A percentile compares a stretch with the other conserved stretches of the same genome.
Evolutionary conservation across 2,797 vertebrate genomes (phyloP).

Genomic region (Zalophus californianus): DNA sequence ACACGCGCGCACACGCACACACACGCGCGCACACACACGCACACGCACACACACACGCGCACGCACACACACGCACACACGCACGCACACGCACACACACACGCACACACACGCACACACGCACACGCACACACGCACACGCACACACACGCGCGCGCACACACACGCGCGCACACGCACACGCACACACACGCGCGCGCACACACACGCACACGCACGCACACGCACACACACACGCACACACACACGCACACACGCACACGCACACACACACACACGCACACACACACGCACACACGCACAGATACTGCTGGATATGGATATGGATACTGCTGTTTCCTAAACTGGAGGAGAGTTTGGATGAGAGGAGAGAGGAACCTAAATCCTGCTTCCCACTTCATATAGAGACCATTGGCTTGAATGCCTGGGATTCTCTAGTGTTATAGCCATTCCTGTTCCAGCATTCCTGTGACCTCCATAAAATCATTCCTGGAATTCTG

Average conservation of each 20-base stretch:
- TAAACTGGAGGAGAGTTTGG: neutral
- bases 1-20: no score
- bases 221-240: no score
- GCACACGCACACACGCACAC: no score
- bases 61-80: no score
- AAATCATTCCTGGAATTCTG: neutral
- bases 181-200: neutral
- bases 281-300: neutral
- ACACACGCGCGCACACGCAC: fast-evolving
- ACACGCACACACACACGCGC: neutral
- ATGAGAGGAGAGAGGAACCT: neutral
- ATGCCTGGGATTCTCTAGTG: neutral
- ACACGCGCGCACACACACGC: fast-evolving
- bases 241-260: neutral
- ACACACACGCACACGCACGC: no score
- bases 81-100: no score
- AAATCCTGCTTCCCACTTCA: neutral
- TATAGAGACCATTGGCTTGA: neutral
- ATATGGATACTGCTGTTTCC: neutral
- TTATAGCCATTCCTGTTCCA: neutral
- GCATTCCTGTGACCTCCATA: neutral
- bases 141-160: neutral
- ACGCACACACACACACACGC: no score
- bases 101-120: neutral
- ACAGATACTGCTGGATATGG: no score